Conservation (phyloP, 2,888 invertebrate genomes). For the Melikaiella ostensackeni region DNA sequence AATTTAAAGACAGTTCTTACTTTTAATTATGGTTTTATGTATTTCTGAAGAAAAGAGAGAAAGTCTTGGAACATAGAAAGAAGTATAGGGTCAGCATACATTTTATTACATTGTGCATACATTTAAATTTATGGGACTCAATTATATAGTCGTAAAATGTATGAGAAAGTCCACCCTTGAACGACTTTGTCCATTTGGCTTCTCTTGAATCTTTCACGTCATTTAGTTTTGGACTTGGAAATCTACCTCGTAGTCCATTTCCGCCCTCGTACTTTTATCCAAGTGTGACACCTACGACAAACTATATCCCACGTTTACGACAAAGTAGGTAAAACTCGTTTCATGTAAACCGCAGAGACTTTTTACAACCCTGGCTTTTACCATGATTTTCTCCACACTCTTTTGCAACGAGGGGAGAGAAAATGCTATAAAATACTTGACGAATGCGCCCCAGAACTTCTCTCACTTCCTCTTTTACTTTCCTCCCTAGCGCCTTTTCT, state of each 20-base stretch:
- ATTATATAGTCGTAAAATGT: slow-evolving; percentile 5
- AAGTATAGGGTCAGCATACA: neutral
- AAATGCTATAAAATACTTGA: slow-evolving; percentile 35
- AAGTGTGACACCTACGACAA: slow-evolving; percentile 39
- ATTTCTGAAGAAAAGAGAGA: neutral
- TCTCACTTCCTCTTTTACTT: slow-evolving; percentile 14
- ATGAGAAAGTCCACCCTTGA: slow-evolving; percentile 1
- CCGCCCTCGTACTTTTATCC: neutral
- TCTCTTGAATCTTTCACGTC: slow-evolving; percentile 14
- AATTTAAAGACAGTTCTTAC: neutral
- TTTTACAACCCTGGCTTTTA: slow-evolving; percentile 16
- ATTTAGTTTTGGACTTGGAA: slow-evolving; percentile 15
- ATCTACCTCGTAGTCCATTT: slow-evolving; percentile 22
- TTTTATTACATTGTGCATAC: neutral
- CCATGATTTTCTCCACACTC: slow-evolving; percentile 18
- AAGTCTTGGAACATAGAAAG: neutral
- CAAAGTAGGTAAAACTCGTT: slow-evolving; percentile 41
- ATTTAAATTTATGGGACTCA: neutral
- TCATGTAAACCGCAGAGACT: slow-evolving; percentile 40
- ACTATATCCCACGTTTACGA: slow-evolving; percentile 43
- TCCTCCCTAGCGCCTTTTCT: neutral
- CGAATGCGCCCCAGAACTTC: slow-evolving; percentile 19
- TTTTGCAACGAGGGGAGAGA: neutral
- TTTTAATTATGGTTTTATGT: too few relatives aligned
- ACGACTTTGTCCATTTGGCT: neutral